These are phyloP conservation scores for Cydia strobilella DNA, from an alignment of 1,140 invertebrate genomes.

Conservation along the genomic window DNA sequence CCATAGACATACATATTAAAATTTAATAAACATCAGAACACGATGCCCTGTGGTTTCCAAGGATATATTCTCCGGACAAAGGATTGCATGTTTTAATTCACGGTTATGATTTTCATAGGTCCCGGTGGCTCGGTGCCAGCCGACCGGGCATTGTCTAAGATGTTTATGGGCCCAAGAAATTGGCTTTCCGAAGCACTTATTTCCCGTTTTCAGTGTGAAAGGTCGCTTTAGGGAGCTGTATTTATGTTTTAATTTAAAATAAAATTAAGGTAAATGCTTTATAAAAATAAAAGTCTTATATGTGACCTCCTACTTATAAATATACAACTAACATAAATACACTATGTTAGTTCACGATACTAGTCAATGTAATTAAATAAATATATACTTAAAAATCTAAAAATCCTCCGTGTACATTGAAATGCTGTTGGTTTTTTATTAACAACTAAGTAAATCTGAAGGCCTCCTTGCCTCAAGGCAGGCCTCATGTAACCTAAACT, in stretches of 20 bases:
- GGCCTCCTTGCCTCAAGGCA: no score
- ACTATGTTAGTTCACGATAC: no score
- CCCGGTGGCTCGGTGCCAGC: conserved; percentile 12
- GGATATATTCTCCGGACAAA: not conserved
- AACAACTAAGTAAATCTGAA: no score
- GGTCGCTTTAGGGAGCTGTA: not conserved
- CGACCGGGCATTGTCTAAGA: conserved; percentile 23
- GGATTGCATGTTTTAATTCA: conserved; percentile 22
- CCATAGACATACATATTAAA: not conserved
- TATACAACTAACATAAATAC: no score
- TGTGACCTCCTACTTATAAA: no score
- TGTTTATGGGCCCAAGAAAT: conserved; percentile 27
- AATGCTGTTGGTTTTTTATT: no score
- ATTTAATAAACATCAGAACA: not conserved
- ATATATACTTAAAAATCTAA: no score
- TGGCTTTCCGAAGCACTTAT: conserved; percentile 16
- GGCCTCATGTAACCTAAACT: no score
- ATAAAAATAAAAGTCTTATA: no score
- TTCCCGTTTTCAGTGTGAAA: not conserved
- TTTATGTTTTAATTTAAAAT: not conserved
- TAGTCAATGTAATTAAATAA: no score
- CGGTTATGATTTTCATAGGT: conserved; percentile 21
- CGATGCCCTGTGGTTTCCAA: not conserved
- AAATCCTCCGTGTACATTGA: no score
- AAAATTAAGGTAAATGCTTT: not conserved